Evolutionary conservation across 2,797 vertebrate species (phyloP).

Genomic region (Brachymystax lenok): DNA sequence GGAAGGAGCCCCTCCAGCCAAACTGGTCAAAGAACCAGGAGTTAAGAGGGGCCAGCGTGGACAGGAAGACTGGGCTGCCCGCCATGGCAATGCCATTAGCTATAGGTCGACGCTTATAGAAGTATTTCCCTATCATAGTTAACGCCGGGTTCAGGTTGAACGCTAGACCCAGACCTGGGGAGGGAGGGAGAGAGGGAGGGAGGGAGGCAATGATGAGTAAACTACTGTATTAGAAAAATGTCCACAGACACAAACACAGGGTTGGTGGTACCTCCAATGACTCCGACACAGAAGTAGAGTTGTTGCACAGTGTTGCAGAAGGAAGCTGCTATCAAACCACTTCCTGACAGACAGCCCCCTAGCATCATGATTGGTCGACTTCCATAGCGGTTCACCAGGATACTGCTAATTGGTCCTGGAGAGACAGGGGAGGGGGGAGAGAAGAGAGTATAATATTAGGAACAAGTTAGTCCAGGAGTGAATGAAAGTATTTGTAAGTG

Average conservation of each 20-base stretch:
- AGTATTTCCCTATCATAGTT: slow-evolving; percentile 98
- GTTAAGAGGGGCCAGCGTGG: slow-evolving; percentile 91
- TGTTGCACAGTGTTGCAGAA: slow-evolving; percentile 90
- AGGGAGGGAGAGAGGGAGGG: background rate
- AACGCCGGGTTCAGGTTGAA: slow-evolving; percentile 97
- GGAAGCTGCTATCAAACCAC: slow-evolving; percentile 84
- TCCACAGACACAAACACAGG: background rate
- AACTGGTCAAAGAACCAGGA: slow-evolving; percentile 87
- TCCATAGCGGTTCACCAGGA: slow-evolving; percentile 93
- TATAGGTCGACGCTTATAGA: slow-evolving; percentile 88
- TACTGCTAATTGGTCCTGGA: slow-evolving; percentile 91
- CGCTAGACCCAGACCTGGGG: slow-evolving; percentile 88
- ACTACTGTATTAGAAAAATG: no score
- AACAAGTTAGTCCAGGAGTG: no score
- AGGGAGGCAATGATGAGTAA: background rate
- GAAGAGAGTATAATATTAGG: no score
- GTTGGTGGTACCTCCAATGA: slow-evolving; percentile 85
- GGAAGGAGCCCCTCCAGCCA: slow-evolving; percentile 95
- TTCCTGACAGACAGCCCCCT: slow-evolving; percentile 84
- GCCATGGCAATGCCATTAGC: slow-evolving; percentile 97
- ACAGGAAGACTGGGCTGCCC: slow-evolving; percentile 94
- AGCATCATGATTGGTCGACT: slow-evolving; percentile 89
- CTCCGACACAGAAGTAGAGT: slow-evolving; percentile 93
- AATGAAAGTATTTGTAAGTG: no score
- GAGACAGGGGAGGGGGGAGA: background rate